phyloP scores from a whole-genome alignment of 2,888 invertebrate genomes.

The Drosophila colorata region DNA sequence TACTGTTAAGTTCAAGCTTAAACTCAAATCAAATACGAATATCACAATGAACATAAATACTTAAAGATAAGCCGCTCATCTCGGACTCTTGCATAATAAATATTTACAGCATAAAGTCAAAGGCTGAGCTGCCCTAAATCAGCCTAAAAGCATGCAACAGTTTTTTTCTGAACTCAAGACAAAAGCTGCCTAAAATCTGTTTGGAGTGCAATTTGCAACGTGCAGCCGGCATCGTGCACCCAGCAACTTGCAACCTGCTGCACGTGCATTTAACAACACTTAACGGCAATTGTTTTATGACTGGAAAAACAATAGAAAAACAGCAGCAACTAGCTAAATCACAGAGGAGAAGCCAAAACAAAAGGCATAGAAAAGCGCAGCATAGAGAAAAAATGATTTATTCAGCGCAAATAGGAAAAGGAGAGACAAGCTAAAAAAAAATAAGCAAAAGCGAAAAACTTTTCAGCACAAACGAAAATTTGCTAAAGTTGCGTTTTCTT shows the following conservation, averaged over 20 bases:
- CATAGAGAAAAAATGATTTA: slow-evolving; percentile 60
- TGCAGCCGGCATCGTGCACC: slow-evolving; percentile 15
- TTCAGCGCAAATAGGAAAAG: slow-evolving; percentile 56
- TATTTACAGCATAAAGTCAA: neutral
- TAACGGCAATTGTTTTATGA: slow-evolving; percentile 78
- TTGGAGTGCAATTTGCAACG: slow-evolving; percentile 28
- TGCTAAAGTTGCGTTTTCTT: slow-evolving; percentile 77
- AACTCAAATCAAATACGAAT: neutral
- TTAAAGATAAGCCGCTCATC: slow-evolving; percentile 10
- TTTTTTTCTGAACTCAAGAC: slow-evolving; percentile 23
- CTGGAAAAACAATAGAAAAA: slow-evolving; percentile 38
- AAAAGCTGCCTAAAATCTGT: slow-evolving; percentile 22
- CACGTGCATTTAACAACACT: slow-evolving; percentile 70
- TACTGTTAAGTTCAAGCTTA: neutral
- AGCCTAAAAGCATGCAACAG: slow-evolving; percentile 48
- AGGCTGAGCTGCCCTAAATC: neutral
- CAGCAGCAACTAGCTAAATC: slow-evolving; percentile 36
- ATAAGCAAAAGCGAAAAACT: slow-evolving; percentile 37
- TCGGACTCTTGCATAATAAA: slow-evolving; percentile 8
- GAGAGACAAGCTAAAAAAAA: slow-evolving; percentile 6
- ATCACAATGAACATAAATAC: neutral
- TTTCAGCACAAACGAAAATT: slow-evolving; percentile 64
- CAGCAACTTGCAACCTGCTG: slow-evolving; percentile 10
- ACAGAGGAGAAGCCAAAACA: slow-evolving; percentile 46
- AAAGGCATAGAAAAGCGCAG: slow-evolving; percentile 42